Evolutionary conservation across 2,797 vertebrate genomes (phyloP), one percentile per base, ranked within the genome.

Genomic region (Amblyraja radiata): DNA sequence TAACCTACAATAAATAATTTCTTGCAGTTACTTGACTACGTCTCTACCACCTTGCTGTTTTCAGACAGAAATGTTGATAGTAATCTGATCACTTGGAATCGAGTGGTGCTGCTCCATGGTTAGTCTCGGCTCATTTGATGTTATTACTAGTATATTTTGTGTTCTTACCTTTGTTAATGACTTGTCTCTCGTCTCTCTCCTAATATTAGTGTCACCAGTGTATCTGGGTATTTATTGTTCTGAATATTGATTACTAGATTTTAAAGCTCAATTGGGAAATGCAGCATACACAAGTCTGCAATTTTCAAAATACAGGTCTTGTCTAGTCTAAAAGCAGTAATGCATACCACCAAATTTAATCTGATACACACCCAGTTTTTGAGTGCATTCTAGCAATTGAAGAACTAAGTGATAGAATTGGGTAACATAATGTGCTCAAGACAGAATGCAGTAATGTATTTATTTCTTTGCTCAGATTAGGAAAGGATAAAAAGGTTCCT

Each of bases 101-200:
- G 98, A 11, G 98, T 99, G 73, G 98, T 99, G 93, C 95, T 99
- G 93, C 97, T 99, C 92, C 98, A 99, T 0, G 98, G 99, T 99
- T 96, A 97, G 93, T 68, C 46, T 61, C 25, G 93, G 39, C 23
- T n/a, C 71, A 6, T 74, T 92, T 76, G 23, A 71, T 14, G 18
- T 68, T 16, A 68, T 32, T 88, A 36, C 71, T 23, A 73, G 1
- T 54, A 58, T 25, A 5, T 68, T 32, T 32, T 58, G 46, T 83
- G 2, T 58, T 88, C 0, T 25, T 10, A 18, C 4, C 0, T 14
- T 63, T 63, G n/a, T 88, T 13, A n/a, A 21, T 14, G 5, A 6
- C 28, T 18, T 68, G 32, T 32, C 32, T 32, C 32, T 32, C 32
- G 61, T 68, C 21, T 68, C 65, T 65, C 14, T 88, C 61, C 28